Conservation (phyloP, 2,113 vertebrate genomes). For the Hemicordylus capensis region DNA sequence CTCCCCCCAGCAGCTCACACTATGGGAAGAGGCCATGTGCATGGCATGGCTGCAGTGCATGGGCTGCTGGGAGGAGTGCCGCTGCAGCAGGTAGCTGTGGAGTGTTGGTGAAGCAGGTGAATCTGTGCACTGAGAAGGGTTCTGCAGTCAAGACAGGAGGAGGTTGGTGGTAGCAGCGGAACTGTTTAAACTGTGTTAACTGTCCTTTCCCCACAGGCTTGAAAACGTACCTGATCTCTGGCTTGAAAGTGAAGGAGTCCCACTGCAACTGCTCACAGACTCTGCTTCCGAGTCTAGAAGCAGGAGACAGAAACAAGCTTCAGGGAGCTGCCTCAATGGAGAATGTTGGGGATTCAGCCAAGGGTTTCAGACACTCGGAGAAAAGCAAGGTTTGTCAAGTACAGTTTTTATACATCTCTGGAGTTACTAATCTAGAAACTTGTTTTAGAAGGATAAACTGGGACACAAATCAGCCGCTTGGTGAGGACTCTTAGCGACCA, state of each 20-base stretch:
- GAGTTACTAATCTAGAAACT: background rate
- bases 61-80: too few species aligned
- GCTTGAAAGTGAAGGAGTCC: slow-evolving; percentile 83
- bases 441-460: slow-evolving; percentile 51
- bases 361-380: slow-evolving; percentile 69
- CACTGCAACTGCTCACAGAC: slow-evolving; percentile 85
- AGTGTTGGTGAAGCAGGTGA: too few species aligned
- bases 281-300: slow-evolving; percentile 75
- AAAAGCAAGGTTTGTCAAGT: slow-evolving; percentile 78
- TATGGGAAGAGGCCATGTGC: too few species aligned
- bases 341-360: slow-evolving; percentile 68
- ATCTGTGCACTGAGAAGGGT: too few species aligned
- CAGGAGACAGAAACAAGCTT: slow-evolving; percentile 68
- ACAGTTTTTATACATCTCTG: background rate
- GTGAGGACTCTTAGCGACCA: too few species aligned
- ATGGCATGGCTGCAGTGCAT: too few species aligned
- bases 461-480: slow-evolving; percentile 25
- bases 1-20: too few species aligned
- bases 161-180: background rate
- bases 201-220: slow-evolving; percentile 78
- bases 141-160: background rate
- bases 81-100: too few species aligned
- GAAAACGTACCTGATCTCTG: slow-evolving; percentile 94
- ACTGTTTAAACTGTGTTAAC: slow-evolving; percentile 43
- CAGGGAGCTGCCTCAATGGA: slow-evolving; percentile 63